Percentiles rank a stretch among this genome's conserved stretches.
phyloP scores from a whole-genome alignment of 2,888 invertebrate genomes.

The Listrodromus nycthemerus region DNA sequence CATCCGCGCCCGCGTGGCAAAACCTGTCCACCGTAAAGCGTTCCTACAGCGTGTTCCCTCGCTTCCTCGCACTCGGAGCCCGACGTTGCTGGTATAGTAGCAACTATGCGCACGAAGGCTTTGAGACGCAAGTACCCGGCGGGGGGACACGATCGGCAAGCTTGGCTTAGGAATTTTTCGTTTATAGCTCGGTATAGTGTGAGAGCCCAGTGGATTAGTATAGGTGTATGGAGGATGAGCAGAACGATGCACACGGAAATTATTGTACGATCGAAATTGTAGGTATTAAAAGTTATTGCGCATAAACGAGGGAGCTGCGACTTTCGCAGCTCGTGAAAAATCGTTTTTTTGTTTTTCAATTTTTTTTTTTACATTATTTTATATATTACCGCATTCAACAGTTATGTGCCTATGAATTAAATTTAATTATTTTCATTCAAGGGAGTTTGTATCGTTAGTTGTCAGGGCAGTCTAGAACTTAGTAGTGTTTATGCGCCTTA shows the following conservation, averaged over 20 bases:
- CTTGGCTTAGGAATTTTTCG: conserved; percentile 63
- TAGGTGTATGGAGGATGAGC: conserved; percentile 46
- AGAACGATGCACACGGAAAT: conserved; percentile 58
- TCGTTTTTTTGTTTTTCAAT: conserved; percentile 28
- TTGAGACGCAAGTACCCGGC: conserved; percentile 50
- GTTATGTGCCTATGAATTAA: conserved; percentile 36
- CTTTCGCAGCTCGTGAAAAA: conserved; percentile 54
- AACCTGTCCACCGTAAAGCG: conserved; percentile 62
- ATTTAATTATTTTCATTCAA: conserved; percentile 19
- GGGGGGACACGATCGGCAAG: conserved; percentile 53
- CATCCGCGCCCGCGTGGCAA: conserved; percentile 44
- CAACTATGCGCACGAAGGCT: conserved; percentile 16
- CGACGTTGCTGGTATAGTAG: conserved; percentile 30
- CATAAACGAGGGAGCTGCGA: conserved; percentile 48
- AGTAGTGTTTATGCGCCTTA: not conserved
- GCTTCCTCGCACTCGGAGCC: conserved; percentile 44
- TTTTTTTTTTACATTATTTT: not conserved
- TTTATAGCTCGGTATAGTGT: conserved; percentile 50
- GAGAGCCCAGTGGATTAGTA: not conserved
- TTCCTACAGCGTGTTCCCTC: conserved; percentile 51
- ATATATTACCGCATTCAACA: conserved; percentile 30
- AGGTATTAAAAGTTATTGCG: conserved; percentile 63
- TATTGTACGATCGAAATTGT: conserved; percentile 65
- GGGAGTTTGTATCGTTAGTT: conserved; percentile 6
- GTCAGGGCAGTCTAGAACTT: not conserved